Evolutionary conservation across 1,140 invertebrate species (phyloP).

Genomic region (Diorhabda elongata): DNA sequence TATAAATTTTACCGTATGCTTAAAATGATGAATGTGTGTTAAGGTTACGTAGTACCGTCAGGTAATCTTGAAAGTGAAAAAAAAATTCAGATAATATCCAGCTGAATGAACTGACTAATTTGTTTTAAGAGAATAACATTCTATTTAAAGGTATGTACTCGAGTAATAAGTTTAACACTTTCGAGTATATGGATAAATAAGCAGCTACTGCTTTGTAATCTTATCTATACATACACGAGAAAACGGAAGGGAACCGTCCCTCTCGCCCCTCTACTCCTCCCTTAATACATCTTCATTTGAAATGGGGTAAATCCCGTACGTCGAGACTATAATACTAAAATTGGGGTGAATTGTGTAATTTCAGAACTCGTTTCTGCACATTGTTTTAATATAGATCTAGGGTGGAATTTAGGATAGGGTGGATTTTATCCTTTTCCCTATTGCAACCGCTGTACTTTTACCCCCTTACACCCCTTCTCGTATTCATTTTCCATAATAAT

Average conservation of each 20-base stretch:
- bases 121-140: too few relatives aligned
- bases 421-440: conserved; percentile 18
- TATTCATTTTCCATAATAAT: conserved; percentile 27
- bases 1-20: too few relatives aligned
- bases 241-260: neutral
- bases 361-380: conserved; percentile 34
- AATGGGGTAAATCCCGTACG: conserved; percentile 13
- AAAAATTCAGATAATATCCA: too few relatives aligned
- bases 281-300: conserved; percentile 18
- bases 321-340: conserved; percentile 17
- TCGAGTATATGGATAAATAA: too few relatives aligned
- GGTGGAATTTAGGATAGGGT: conserved; percentile 21
- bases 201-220: neutral
- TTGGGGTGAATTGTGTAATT: conserved; percentile 34
- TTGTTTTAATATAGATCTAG: conserved; percentile 30
- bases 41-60: too few relatives aligned
- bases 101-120: too few relatives aligned
- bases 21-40: too few relatives aligned
- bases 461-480: conserved; percentile 18
- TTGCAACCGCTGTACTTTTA: conserved; percentile 15
- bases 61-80: too few relatives aligned
- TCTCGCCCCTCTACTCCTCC: neutral
- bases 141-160: too few relatives aligned
- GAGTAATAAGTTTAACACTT: too few relatives aligned
- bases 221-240: neutral